These are phyloP conservation scores for Porphyrio hochstetteri DNA, from an alignment of 2,113 vertebrate genomes.

Conservation along the genomic window DNA sequence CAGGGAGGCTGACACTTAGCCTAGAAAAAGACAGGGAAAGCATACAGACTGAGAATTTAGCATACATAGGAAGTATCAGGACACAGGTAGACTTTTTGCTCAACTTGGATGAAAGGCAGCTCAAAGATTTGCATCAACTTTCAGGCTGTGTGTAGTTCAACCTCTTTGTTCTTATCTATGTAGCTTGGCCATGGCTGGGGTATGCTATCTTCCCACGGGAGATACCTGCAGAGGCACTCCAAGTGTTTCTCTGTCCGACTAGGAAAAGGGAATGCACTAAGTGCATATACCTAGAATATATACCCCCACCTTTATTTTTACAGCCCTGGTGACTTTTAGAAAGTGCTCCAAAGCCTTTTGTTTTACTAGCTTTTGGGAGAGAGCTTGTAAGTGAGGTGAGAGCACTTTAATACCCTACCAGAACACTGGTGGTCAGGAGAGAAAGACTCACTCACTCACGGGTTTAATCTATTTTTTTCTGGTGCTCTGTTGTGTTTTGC, in stretches of 20 bases:
- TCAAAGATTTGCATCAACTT: not conserved
- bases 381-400: not conserved
- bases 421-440: not conserved
- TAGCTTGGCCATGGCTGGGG: not conserved
- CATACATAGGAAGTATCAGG: not conserved
- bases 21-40: not conserved
- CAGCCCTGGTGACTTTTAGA: not conserved
- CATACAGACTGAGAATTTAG: not conserved
- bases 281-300: not conserved
- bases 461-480: not conserved
- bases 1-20: not conserved
- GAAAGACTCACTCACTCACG: not conserved
- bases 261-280: fast-evolving
- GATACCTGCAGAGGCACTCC: not conserved
- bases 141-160: not conserved
- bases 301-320: not conserved
- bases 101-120: not conserved
- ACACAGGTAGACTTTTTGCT: not conserved
- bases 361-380: not conserved
- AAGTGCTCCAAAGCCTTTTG: not conserved
- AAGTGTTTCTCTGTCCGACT: not conserved
- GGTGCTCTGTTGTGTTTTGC: conserved; percentile 26
- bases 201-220: fast-evolving
- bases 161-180: not conserved
- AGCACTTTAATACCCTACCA: not conserved